These are phyloP conservation scores for Drosophila takahashii DNA, from an alignment of 1,140 invertebrate genomes.

Conservation along the genomic window DNA sequence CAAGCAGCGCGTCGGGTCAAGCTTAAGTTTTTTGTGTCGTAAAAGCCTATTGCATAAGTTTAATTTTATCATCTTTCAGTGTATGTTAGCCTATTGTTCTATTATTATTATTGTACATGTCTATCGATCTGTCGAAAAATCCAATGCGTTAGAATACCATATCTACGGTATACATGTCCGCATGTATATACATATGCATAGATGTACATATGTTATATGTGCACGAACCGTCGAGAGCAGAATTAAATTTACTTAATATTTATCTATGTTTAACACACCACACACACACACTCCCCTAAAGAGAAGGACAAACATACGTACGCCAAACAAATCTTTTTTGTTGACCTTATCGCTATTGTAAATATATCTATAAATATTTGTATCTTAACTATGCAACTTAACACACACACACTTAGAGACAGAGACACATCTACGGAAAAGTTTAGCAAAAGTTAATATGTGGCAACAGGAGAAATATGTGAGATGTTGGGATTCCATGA, in stretches of 20 bases:
- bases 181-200: slow-evolving; percentile 31
- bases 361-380: slow-evolving; percentile 62
- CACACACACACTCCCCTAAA: slow-evolving; percentile 45
- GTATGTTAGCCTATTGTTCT: slow-evolving; percentile 76
- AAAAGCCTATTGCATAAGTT: slow-evolving; percentile 60
- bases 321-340: slow-evolving; percentile 63
- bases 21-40: slow-evolving; percentile 69
- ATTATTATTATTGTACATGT: slow-evolving; percentile 62
- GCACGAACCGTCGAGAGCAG: slow-evolving; percentile 44
- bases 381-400: slow-evolving; percentile 57
- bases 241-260: slow-evolving; percentile 70
- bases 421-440: slow-evolving; percentile 25
- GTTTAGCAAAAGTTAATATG: slow-evolving; percentile 68
- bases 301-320: slow-evolving; percentile 48
- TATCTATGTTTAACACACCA: slow-evolving; percentile 58
- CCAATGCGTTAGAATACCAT: slow-evolving; percentile 29
- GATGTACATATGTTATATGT: slow-evolving; percentile 40
- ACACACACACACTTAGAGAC: slow-evolving; percentile 34
- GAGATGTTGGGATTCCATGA: slow-evolving; percentile 55
- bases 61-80: slow-evolving; percentile 76
- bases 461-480: slow-evolving; percentile 47
- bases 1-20: slow-evolving; percentile 64
- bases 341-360: slow-evolving; percentile 76
- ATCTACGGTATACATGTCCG: slow-evolving; percentile 33
- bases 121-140: slow-evolving; percentile 34